These are phyloP conservation scores for Euura saliciscinereae DNA, from an alignment of 1,140 invertebrate genomes.

Conservation along the genomic window DNA sequence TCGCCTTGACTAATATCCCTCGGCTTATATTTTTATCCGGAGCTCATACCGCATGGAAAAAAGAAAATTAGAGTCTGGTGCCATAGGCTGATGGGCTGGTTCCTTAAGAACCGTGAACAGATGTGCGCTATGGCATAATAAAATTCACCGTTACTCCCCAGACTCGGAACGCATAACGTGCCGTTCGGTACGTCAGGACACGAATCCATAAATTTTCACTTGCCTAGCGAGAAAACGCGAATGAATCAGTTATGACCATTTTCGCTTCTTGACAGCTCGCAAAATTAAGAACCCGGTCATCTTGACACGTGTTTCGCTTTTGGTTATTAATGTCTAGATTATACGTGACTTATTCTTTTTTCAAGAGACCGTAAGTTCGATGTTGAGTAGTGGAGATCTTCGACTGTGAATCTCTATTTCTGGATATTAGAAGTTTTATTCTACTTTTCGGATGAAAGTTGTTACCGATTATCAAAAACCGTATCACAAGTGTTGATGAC, in stretches of 20 bases:
- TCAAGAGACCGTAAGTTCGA: too few relatives aligned
- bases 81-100: conserved; percentile 21
- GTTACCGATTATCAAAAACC: too few relatives aligned
- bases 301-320: not conserved
- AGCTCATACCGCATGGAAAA: not conserved
- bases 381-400: too few relatives aligned
- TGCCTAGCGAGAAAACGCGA: not conserved
- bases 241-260: not conserved
- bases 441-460: too few relatives aligned
- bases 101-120: conserved; percentile 39
- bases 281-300: not conserved
- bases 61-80: not conserved
- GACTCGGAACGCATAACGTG: too few relatives aligned
- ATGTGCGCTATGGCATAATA: conserved; percentile 38
- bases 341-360: too few relatives aligned
- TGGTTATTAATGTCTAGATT: not conserved
- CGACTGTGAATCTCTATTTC: too few relatives aligned
- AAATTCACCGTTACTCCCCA: conserved; percentile 33
- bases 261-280: not conserved
- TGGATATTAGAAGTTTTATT: too few relatives aligned
- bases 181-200: too few relatives aligned
- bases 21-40: conserved; percentile 15
- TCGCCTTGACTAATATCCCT: conserved; percentile 14
- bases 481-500: too few relatives aligned
- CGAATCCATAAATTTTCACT: not conserved